Conservation (phyloP, 1,140 invertebrate genomes). For the Helicoverpa armigera region DNA sequence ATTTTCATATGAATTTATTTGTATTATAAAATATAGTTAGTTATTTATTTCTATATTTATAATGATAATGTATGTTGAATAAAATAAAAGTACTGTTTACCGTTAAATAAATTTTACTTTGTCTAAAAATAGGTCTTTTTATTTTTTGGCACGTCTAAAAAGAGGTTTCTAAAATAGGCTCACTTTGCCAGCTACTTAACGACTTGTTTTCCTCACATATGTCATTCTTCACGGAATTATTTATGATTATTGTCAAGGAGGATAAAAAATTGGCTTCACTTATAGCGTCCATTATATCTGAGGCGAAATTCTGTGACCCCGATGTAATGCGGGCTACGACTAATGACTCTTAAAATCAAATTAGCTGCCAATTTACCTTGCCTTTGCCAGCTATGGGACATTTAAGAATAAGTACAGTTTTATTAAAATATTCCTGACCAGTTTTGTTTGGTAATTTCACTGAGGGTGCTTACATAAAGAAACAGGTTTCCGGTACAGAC, state of each 20-base stretch:
- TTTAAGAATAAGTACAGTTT: neutral
- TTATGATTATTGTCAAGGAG: constrained; percentile 50
- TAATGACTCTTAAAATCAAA: neutral
- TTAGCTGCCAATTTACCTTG: neutral
- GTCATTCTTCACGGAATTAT: constrained; percentile 47
- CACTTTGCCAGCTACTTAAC: constrained; percentile 31
- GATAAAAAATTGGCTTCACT: constrained; percentile 45
- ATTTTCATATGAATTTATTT: too few relatives aligned
- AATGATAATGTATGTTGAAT: too few relatives aligned
- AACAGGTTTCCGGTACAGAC: too few relatives aligned
- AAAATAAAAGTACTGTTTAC: neutral
- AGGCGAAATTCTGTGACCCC: constrained; percentile 27
- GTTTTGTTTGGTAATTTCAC: too few relatives aligned
- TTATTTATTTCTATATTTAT: too few relatives aligned
- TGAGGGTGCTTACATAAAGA: too few relatives aligned
- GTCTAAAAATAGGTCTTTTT: neutral
- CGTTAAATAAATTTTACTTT: constrained; percentile 17
- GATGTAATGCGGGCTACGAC: constrained; percentile 23
- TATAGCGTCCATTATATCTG: constrained; percentile 41
- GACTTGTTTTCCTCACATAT: constrained; percentile 44
- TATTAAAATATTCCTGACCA: too few relatives aligned
- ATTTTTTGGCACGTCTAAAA: neutral
- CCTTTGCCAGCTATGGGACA: neutral
- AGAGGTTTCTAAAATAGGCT: neutral
- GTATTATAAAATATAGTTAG: too few relatives aligned